Percentiles rank a stretch among this genome's conserved stretches.
phyloP scores from a whole-genome alignment of 2,888 invertebrate species.

The Drosophila pseudotakahashii region DNA sequence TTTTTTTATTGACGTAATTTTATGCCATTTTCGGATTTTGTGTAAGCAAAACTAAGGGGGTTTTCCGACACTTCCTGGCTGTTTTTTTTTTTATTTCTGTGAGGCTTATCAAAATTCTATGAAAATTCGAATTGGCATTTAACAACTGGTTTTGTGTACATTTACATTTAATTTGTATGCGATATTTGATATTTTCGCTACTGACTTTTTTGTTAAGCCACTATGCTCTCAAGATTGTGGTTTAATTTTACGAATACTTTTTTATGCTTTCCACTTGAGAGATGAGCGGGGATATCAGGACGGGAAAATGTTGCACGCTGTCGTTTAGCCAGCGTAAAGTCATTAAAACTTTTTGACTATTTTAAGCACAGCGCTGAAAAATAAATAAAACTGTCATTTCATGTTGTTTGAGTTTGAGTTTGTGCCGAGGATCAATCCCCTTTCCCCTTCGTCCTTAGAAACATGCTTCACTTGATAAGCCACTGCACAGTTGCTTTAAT shows the following conservation, averaged over 20 bases:
- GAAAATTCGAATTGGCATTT: constrained; percentile 79
- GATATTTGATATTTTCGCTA: constrained; percentile 48
- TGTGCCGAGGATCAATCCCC: constrained; percentile 44
- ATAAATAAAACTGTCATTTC: constrained; percentile 67
- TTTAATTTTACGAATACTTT: constrained; percentile 57
- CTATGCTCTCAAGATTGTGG: constrained; percentile 66
- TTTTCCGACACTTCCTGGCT: background rate
- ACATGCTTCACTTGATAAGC: constrained; percentile 70
- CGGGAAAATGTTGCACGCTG: constrained; percentile 20
- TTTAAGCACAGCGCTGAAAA: constrained; percentile 59
- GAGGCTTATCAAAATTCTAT: constrained; percentile 66
- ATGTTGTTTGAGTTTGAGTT: constrained; percentile 72
- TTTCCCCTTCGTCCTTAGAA: no score
- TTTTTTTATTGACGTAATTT: constrained; percentile 73
- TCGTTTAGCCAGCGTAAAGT: constrained; percentile 62
- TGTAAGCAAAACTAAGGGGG: constrained; percentile 55
- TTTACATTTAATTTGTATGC: constrained; percentile 78
- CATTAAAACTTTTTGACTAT: constrained; percentile 78
- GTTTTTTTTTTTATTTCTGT: no score
- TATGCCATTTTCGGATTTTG: constrained; percentile 54
- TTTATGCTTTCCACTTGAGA: constrained; percentile 9
- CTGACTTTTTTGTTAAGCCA: constrained; percentile 38
- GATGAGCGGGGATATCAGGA: constrained; percentile 4
- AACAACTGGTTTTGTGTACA: constrained; percentile 69
- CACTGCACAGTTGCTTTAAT: constrained; percentile 64